Evolutionary conservation across 1,140 invertebrate species (phyloP), one percentile per base, ranked within the genome.

Genomic region (Halotydeus destructor): DNA sequence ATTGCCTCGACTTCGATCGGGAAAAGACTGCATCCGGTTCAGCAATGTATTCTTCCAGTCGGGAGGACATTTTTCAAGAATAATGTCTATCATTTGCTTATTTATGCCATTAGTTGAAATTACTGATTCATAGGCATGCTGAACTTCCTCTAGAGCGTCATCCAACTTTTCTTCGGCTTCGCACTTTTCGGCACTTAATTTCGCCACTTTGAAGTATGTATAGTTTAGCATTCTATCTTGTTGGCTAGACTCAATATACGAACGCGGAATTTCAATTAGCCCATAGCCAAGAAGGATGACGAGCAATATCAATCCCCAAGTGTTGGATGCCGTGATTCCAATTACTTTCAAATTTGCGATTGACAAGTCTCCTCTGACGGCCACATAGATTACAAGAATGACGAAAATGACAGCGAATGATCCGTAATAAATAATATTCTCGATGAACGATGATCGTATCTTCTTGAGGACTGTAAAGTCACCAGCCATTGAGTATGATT

Each of bases 351-450:
- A 65, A 60, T 93, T 85, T 45, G 76, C 83, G 35, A 97, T 65
- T 52, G 78, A 68, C n/a, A 93, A 66, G 19, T 75, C 78, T 23
- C 82, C 78, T 60, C 86, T 78, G 0, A 86, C 60, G 1, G 84
- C 81, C 36, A 98, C 76, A 62, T 99, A 99, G 50, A 97, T 83
- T 2, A 99, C 67, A 34, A 96, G 69, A 31, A 97, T 71, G 8
- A 82, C 76, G 63, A 91, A 96, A 50, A 98, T 89, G 35, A 91
- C 75, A 19, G 94, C 62, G 61, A 97, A 98, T 39, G 84, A 89
- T 16, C 86, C 86, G 60, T 99, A 99, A 61, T 98, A 99, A 48
- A 98, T 88, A 8, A 81, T 81, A 66, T 99, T 99, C 55, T 93
- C 88, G 36, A 93, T 78, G 21, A 98, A 56, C 4, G 93, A 84